Evolutionary conservation across 2,113 vertebrate genomes (phyloP).

Genomic region (Telmatochromis brichardi): DNA sequence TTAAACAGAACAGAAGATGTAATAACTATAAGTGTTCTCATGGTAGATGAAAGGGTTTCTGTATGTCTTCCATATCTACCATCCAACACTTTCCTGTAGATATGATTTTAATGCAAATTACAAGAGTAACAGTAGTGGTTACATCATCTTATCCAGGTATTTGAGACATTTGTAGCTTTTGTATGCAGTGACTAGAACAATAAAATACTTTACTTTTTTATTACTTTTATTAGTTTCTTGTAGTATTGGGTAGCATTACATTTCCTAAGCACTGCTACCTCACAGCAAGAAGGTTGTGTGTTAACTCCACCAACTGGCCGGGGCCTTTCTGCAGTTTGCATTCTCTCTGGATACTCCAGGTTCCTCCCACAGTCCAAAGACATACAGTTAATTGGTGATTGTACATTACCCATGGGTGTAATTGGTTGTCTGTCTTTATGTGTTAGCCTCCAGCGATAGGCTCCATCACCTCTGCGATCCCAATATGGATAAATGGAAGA

Average conservation of each 20-base stretch:
- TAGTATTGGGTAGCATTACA: neutral
- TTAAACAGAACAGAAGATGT: neutral
- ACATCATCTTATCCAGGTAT: neutral
- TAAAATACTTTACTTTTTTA: neutral
- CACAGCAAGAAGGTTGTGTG: neutral
- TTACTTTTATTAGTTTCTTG: neutral
- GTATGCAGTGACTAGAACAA: neutral
- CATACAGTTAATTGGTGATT: neutral
- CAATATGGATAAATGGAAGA: neutral
- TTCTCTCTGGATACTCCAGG: neutral
- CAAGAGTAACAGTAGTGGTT: neutral
- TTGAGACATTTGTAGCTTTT: neutral
- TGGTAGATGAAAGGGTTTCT: neutral
- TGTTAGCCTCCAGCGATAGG: neutral
- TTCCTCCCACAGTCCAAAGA: neutral
- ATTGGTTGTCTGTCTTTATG: neutral
- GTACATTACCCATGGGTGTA: neutral
- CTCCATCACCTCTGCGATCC: rapidly evolving
- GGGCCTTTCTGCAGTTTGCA: neutral
- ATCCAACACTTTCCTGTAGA: neutral
- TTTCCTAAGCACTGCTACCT: neutral
- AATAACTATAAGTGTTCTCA: neutral
- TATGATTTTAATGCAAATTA: neutral
- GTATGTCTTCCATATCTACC: neutral
- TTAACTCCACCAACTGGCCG: neutral